These are phyloP conservation scores for Anguilla marmorata DNA, from an alignment of 2,797 vertebrate genomes.

Conservation along the genomic window DNA sequence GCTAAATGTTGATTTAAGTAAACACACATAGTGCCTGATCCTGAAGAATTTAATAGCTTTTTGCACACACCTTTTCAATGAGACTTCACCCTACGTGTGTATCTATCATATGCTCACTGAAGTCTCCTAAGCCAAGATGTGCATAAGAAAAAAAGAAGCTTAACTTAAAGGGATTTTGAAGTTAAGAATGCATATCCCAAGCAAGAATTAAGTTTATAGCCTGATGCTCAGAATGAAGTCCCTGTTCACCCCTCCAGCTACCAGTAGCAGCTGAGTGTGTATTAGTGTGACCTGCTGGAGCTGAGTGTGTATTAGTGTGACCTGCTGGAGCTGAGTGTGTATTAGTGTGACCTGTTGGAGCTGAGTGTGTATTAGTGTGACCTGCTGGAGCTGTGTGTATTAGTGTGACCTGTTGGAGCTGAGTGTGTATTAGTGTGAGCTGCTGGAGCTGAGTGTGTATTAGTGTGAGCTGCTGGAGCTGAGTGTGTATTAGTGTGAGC, in stretches of 20 bases:
- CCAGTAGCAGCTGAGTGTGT: not conserved
- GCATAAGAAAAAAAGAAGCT: no score
- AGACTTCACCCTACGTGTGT: no score
- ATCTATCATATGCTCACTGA: no score
- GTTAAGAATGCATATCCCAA: not conserved
- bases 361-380: constrained; percentile 55
- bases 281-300: constrained; percentile 59
- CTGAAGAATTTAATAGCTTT: not conserved
- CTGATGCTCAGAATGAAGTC: no score
- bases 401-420: constrained; percentile 59
- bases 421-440: constrained; percentile 55
- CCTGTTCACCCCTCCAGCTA: not conserved
- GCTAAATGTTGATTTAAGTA: not conserved
- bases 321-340: constrained; percentile 38
- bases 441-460: constrained; percentile 43
- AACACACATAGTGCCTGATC: not conserved
- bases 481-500: constrained; percentile 55
- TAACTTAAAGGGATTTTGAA: not conserved
- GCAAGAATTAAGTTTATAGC: not conserved
- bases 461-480: constrained; percentile 58
- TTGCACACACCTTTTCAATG: not conserved
- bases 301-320: constrained; percentile 55
- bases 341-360: constrained; percentile 60
- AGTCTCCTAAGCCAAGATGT: no score
- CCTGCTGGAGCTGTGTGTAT: constrained; percentile 49